These are phyloP conservation scores for Diachasmimorpha longicaudata DNA, from an alignment of 1,140 invertebrate genomes.

Conservation along the genomic window DNA sequence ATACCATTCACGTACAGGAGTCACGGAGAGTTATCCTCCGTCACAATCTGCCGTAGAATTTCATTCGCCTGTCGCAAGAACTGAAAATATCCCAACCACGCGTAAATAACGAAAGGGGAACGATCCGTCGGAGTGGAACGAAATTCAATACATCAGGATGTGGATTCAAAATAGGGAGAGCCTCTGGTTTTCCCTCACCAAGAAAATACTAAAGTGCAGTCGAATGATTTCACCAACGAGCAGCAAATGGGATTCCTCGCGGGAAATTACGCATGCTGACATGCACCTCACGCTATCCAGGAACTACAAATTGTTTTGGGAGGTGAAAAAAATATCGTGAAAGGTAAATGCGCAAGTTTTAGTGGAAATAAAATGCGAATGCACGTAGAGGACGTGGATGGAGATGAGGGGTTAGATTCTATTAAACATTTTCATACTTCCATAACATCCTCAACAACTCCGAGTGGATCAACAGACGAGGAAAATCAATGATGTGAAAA, in stretches of 20 bases:
- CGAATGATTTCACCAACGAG: neutral
- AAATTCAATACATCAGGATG: neutral
- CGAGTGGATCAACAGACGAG: too few species aligned
- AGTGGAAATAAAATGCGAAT: neutral
- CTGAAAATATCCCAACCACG: too few species aligned
- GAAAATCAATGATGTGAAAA: too few species aligned
- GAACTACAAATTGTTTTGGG: neutral
- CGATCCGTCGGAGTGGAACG: neutral
- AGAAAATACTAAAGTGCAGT: neutral
- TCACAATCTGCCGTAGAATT: too few species aligned
- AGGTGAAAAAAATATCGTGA: neutral
- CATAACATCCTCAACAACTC: too few species aligned
- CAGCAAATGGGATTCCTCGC: slow-evolving; percentile 13
- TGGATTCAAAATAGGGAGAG: neutral
- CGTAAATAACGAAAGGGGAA: too few species aligned
- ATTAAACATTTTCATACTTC: neutral
- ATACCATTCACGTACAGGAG: neutral
- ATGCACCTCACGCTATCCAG: neutral
- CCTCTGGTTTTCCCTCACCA: neutral
- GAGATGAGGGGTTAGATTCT: neutral
- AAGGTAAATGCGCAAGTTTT: neutral
- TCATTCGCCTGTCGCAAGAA: too few species aligned
- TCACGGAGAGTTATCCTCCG: neutral
- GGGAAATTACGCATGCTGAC: slow-evolving; percentile 14
- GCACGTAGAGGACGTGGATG: neutral